Base-by-base conservation (phyloP, 1,140 invertebrate genomes). In the Zaprionus gabonicus region DNA sequence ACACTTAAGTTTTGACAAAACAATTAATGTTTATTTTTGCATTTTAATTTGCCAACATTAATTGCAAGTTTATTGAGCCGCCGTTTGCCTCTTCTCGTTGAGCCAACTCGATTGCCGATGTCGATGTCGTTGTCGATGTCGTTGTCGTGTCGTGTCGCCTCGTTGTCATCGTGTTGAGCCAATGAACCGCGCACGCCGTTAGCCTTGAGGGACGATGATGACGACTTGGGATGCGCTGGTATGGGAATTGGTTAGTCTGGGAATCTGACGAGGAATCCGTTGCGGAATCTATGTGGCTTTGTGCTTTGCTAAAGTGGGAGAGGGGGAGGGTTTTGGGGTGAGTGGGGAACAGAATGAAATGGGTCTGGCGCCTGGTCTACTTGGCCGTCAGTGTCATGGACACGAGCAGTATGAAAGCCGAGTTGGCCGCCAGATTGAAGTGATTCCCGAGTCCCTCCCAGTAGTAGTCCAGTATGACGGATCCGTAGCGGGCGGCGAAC, bases 21-120 rank as follows among this genome's bases (percentile, higher is more conserved):
- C 81, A 88, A 88, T 88, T 90, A 91, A 91, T 91, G 86, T 91
- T 86, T 87, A 91, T 91, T 91, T 86, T 91, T 91, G 86, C 78
- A 91, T 91, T 91, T 91, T 86, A 86, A 91, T 91, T 91, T 86
- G 86, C 82, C 71, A 86, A 91, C 87, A 91, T 91, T 91, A 91
- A 91, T 91, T 91, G 87, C 86, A 91, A 81, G 74, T 91, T 91
- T 91, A 91, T 91, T 91, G 86, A 91, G 86, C 78, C 58, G 74
- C 63, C 58, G 60, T 38, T 73, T 74, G 71, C 36, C 38, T 53
- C 28, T 53, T 57, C n/a, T 66, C 59, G 55, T 71, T 76, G 67
- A 62, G 83, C 83, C 84, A 88, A 51, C 12, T n/a, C 41, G 38
- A 34, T 41, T 41, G 38, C 4, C 38, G 38, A 6, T n/a, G 4